Evolutionary conservation across 2,113 vertebrate genomes (phyloP).

Genomic region (Limanda limanda): DNA sequence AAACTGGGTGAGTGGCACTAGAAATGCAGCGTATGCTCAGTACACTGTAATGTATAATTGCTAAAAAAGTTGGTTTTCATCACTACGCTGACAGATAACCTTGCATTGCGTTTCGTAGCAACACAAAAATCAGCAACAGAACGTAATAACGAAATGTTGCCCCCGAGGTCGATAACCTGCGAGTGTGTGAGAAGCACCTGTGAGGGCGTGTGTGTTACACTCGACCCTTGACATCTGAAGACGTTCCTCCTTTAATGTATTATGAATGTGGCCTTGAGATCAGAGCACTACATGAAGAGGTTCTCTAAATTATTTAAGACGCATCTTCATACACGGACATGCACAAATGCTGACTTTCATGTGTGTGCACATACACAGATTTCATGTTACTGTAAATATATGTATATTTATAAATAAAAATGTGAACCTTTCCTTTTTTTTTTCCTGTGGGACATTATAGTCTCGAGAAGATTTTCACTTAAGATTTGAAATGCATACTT

Average conservation of each 20-base stretch:
- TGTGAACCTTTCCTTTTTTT: not conserved
- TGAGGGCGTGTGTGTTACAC: slow-evolving; percentile 25
- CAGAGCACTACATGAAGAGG: slow-evolving; percentile 59
- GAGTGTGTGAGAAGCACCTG: slow-evolving; percentile 5
- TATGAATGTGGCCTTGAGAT: slow-evolving; percentile 69
- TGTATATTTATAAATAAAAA: not conserved
- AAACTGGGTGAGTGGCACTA: slow-evolving; percentile 90
- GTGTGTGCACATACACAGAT: not conserved
- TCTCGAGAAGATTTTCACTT: not conserved
- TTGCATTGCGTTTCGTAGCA: too few species aligned
- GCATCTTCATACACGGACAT: slow-evolving; percentile 26
- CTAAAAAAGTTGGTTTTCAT: not conserved
- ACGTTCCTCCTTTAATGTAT: slow-evolving; percentile 58
- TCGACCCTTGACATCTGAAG: slow-evolving; percentile 31
- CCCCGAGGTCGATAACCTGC: slow-evolving; percentile 3
- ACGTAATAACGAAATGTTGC: not conserved
- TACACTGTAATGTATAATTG: too few species aligned
- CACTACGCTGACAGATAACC: not conserved
- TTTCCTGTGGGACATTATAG: not conserved
- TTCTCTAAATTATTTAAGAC: slow-evolving; percentile 69
- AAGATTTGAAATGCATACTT: not conserved
- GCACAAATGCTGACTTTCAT: slow-evolving; percentile 2
- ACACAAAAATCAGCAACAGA: too few species aligned
- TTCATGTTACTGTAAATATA: too few species aligned
- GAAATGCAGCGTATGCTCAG: not conserved